phyloP scores from a whole-genome alignment of 2,888 invertebrate species.

The Dromius quadrimaculatus region DNA sequence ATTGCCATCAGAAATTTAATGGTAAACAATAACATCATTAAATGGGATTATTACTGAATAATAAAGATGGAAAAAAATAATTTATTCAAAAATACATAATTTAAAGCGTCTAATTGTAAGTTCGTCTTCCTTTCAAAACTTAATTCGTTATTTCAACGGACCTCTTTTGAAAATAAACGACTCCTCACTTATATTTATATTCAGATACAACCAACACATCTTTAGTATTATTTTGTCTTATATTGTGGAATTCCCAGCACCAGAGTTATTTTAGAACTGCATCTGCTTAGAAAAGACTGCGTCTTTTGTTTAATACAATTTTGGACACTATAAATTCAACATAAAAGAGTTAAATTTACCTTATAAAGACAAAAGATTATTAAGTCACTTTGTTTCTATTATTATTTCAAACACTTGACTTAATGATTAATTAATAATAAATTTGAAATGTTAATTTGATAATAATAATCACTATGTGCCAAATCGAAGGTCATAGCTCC shows the following conservation, averaged over 20 bases:
- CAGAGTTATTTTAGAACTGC: constrained; percentile 41
- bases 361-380: no score
- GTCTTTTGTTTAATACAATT: constrained; percentile 3
- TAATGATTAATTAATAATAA: no score
- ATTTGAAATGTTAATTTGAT: no score
- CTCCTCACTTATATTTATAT: constrained; percentile 39
- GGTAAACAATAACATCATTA: no score
- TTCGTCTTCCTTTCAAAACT: no score
- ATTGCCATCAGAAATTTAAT: no score
- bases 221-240: constrained; percentile 27
- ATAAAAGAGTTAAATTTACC: neutral
- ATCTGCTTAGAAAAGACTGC: constrained; percentile 9
- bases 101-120: no score
- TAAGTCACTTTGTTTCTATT: no score
- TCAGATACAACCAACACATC: constrained; percentile 28
- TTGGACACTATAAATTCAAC: neutral
- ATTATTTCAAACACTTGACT: no score
- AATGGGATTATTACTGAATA: no score
- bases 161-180: constrained; percentile 41
- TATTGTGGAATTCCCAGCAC: constrained; percentile 39
- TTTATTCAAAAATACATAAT: no score
- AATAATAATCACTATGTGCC: constrained; percentile 30
- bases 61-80: no score
- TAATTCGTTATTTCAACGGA: constrained; percentile 19
- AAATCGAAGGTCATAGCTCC: constrained; percentile 39